Evolutionary conservation across 2,797 vertebrate species (phyloP).

Genomic region (Botia kubotai): DNA sequence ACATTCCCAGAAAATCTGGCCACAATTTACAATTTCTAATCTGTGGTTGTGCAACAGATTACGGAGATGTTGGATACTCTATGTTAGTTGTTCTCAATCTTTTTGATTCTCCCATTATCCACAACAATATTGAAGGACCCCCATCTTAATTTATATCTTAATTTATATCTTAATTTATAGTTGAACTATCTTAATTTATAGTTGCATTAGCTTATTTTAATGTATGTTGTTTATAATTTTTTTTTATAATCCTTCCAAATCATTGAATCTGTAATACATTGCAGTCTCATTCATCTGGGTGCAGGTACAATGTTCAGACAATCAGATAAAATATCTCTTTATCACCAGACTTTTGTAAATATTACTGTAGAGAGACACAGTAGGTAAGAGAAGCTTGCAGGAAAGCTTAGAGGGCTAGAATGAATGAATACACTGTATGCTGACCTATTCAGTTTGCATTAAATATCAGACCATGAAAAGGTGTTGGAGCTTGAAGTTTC

Average conservation of each 20-base stretch:
- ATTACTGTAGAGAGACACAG: neutral
- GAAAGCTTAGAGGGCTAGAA: neutral
- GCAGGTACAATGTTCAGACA: no score
- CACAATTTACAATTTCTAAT: neutral
- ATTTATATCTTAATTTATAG: no score
- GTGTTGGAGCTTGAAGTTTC: neutral
- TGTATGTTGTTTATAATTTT: no score
- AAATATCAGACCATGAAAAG: neutral
- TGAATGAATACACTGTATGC: neutral
- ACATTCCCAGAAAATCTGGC: neutral
- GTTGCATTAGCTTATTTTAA: no score
- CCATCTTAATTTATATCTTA: neutral
- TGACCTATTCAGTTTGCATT: neutral
- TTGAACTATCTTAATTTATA: no score
- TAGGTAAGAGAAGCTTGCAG: no score
- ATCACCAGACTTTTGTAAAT: neutral
- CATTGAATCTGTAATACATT: no score
- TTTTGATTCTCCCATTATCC: no score
- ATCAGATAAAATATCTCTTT: no score
- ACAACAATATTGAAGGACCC: no score
- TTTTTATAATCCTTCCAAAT: no score
- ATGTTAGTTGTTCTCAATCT: neutral
- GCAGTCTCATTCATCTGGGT: no score
- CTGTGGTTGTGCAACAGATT: neutral
- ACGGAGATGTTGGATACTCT: neutral